phyloP scores from a whole-genome alignment of 2,113 vertebrate species.

The Cathartes aura region DNA sequence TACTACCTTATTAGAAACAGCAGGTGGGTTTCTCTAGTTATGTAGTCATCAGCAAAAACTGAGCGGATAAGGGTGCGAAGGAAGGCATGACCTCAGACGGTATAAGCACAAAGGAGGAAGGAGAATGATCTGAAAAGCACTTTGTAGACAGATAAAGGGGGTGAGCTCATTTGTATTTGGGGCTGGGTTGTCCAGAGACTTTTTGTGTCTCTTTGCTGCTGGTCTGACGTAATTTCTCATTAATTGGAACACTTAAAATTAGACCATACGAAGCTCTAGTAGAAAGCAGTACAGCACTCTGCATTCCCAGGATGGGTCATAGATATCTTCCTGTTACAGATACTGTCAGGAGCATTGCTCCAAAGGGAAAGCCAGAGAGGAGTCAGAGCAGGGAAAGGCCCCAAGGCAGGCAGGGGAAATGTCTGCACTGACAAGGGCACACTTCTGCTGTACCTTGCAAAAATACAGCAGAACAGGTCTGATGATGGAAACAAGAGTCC shows the following conservation, averaged over 20 bases:
- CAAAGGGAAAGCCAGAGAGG: neutral
- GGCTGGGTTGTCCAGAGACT: neutral
- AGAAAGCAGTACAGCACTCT: neutral
- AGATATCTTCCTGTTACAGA: neutral
- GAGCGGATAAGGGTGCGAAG: neutral
- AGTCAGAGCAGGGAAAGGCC: neutral
- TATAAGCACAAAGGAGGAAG: neutral
- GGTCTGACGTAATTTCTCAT: neutral
- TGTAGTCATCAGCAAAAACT: neutral
- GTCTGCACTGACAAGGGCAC: neutral
- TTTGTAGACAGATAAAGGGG: neutral
- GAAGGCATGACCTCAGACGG: neutral
- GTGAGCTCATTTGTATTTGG: neutral
- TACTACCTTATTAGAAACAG: neutral
- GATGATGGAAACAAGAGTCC: neutral
- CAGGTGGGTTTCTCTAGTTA: neutral
- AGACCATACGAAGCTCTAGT: neutral
- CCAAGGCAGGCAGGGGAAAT: neutral
- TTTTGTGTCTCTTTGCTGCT: neutral
- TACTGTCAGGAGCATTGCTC: neutral
- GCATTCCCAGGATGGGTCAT: neutral
- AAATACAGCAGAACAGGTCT: neutral
- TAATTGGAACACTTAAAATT: neutral
- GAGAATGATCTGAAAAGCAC: neutral
- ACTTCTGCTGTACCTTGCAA: neutral